phyloP scores from a whole-genome alignment of 2,888 invertebrate species.

The Chirona hameri region DNA sequence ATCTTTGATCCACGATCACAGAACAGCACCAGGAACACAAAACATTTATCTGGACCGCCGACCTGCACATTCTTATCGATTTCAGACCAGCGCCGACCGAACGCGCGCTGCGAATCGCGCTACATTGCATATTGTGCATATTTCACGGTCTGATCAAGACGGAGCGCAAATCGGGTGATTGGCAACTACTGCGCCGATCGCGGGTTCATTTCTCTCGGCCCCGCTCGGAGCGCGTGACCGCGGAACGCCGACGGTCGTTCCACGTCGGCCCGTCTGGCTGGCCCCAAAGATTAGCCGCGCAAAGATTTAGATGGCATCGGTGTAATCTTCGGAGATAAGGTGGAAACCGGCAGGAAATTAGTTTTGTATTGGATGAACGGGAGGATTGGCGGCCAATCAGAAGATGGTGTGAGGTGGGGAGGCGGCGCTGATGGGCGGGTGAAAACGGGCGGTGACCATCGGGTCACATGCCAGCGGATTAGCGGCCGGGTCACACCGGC shows the following conservation, averaged over 20 bases:
- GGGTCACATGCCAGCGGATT: neutral
- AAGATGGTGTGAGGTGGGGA: neutral
- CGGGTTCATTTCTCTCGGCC: neutral
- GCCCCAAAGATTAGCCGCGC: neutral
- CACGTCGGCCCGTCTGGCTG: neutral
- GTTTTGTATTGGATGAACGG: conserved; percentile 28
- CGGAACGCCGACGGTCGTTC: neutral
- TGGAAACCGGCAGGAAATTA: conserved; percentile 25
- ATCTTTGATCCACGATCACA: too few species aligned
- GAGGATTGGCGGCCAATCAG: neutral
- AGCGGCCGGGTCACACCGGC: too few species aligned
- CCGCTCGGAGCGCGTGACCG: neutral
- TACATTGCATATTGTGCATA: neutral
- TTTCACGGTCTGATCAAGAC: neutral
- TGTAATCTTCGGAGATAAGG: conserved; percentile 13
- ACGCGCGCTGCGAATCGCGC: too few species aligned
- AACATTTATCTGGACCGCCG: too few species aligned
- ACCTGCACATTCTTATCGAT: too few species aligned
- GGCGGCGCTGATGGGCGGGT: neutral
- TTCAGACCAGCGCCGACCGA: too few species aligned
- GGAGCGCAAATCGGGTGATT: neutral
- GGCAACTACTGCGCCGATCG: neutral
- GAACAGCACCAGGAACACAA: too few species aligned
- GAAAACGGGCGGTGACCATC: neutral
- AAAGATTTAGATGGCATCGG: conserved; percentile 13